Evolutionary conservation across 2,888 invertebrate species (phyloP), one percentile per base, ranked within the genome.

Genomic region (Fabriciana adippe): DNA sequence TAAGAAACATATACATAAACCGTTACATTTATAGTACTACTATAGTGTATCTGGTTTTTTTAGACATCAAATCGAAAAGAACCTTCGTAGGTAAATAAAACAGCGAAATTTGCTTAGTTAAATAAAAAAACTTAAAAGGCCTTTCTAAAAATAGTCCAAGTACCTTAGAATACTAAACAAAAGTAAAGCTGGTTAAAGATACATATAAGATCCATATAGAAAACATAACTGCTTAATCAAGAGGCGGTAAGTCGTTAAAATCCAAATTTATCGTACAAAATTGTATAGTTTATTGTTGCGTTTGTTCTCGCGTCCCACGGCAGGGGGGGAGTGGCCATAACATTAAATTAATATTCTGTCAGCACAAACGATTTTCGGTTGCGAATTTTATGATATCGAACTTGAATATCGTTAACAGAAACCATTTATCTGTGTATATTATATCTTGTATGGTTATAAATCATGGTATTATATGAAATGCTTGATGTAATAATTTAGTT

Each of bases 321-420:
- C 84, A 79, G 87, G 86, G 86, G 87, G 83, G 75, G 76, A 71
- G 70, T 68, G 72, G 78, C 77, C 78, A 85, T 86, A 85, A 83
- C 80, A 81, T 85, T 80, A 86, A 89, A 90, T 90, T 91, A 90
- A 90, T 90, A 90, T 88, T 87, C 88, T 88, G 89, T 89, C 88
- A 82, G 82, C 87, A 83, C 79, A 85, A 83, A 76, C 83, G 84
- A 83, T 82, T 88, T 89, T 89, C 78, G 87, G 77, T 77, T 76
- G 76, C 79, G 78, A 84, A 81, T 80, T 87, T 89, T 88, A 88
- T 84, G 84, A 86, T 88, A 87, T 89, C 63, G 55, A 67, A 67
- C 69, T 57, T 67, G 59, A 51, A 65, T 71, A 71, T 69, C 71
- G 69, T 55, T 71, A 71, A 71, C 71, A 71, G 65, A 67, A 69